Conservation (phyloP, 2,113 vertebrate genomes). For the Pterocles orientalis region DNA sequence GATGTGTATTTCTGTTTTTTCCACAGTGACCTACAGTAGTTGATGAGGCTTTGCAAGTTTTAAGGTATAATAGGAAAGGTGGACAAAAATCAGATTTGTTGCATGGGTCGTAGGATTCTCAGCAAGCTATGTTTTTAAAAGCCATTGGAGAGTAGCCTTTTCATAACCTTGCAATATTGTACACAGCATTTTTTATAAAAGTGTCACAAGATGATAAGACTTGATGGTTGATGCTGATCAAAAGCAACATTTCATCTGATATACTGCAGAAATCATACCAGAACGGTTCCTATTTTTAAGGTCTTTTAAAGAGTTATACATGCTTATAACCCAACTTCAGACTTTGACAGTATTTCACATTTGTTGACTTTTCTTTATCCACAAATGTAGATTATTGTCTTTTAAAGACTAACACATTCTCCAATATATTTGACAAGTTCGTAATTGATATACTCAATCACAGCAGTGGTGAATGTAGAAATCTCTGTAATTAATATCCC, state of each 20-base stretch:
- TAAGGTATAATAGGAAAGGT: background rate
- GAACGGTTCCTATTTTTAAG: background rate
- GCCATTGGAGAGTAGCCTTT: background rate
- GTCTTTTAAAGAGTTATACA: background rate
- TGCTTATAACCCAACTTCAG: background rate
- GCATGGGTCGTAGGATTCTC: background rate
- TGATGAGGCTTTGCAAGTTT: background rate
- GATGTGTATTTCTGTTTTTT: background rate
- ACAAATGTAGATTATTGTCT: background rate
- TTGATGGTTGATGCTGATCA: background rate
- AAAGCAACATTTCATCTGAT: background rate
- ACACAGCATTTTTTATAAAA: background rate
- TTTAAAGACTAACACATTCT: background rate
- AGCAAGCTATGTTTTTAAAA: background rate
- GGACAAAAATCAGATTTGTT: background rate
- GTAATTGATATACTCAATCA: background rate
- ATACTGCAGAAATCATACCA: background rate
- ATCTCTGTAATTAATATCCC: background rate
- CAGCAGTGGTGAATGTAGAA: background rate
- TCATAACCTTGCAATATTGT: background rate
- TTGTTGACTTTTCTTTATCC: background rate
- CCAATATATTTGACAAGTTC: background rate
- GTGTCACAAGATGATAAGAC: background rate
- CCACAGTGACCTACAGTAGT: background rate
- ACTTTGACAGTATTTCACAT: background rate